Evolutionary conservation across 53 echinoderm and acorn worm genomes (phyloP), one percentile per base, ranked within the genome.

Genomic region (Paracentrotus lividus): DNA sequence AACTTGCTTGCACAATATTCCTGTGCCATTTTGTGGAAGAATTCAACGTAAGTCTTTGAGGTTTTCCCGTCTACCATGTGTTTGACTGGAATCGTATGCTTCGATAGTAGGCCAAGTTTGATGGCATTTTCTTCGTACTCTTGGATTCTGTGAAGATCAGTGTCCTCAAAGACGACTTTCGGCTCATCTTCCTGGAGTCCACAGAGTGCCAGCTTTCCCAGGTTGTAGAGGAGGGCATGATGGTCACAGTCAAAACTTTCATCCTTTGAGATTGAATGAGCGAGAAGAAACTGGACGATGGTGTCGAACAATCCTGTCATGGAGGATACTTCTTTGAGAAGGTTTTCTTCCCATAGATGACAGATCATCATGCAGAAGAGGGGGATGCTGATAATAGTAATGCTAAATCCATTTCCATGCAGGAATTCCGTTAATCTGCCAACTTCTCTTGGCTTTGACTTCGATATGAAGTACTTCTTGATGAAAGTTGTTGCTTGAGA

Each of bases 361-460:
- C 91, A 90, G 8, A 90, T 68, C 91, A 90, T 90, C 42, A 58
- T 72, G 53, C 91, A 90, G 52, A 90, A 72, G 29, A 90, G 53
- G 13, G 91, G 91, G 6, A 75, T 72, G 44, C 38, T 52, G 18
- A 72, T 90, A 47, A 90, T 68, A 26, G 27, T 49, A 27, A 4
- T 20, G 29, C 27, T 21, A 26, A 68, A 90, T 4, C 14, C 53
- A 49, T 90, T 72, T 3, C 44, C 67, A 5, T 47, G 33, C 20
- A 90, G 27, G 38, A 69, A 90, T 26, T 29, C 32, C 32, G 26
- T 49, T 49, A 90, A 29, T 44, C 14, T 54, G 49, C 44, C 16
- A 49, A 42, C 72, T 52, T 90, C 91, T 51, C 49, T 33, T 32
- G 69, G 21, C 32, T 90, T 90, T 24, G 69, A 68, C 52, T 90